phyloP scores from a whole-genome alignment of 2,888 invertebrate genomes.

The Lagria hirta region DNA sequence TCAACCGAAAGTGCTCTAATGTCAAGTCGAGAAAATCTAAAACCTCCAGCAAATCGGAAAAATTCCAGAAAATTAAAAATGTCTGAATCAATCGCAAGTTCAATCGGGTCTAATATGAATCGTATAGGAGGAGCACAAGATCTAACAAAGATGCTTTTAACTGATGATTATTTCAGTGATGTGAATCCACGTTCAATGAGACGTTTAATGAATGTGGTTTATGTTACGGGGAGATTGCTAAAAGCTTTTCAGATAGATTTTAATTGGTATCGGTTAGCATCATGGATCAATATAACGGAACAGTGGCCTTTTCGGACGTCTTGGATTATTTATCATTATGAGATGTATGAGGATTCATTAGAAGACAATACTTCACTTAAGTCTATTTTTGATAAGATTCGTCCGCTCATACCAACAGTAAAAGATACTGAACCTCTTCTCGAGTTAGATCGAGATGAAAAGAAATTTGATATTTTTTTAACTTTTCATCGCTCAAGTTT shows the following conservation, averaged over 20 bases:
- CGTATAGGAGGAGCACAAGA: constrained; percentile 73
- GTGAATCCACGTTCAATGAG: constrained; percentile 97
- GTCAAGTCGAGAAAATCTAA: constrained; percentile 79
- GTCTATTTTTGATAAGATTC: constrained; percentile 87
- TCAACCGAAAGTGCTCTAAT: constrained; percentile 79
- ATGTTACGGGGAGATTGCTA: constrained; percentile 91
- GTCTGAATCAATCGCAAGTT: constrained; percentile 89
- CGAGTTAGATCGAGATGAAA: constrained; percentile 91
- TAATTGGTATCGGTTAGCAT: constrained; percentile 93
- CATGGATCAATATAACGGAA: constrained; percentile 98
- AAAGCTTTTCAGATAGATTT: constrained; percentile 99
- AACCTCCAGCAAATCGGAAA: constrained; percentile 54
- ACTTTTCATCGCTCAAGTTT: constrained; percentile 84
- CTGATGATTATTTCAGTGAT: constrained; percentile 98
- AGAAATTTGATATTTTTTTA: constrained; percentile 91
- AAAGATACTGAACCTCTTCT: constrained; percentile 87
- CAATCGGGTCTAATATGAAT: constrained; percentile 85
- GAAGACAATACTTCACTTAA: constrained; percentile 87
- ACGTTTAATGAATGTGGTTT: constrained; percentile 94
- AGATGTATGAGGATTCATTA: constrained; percentile 81
- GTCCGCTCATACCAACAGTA: constrained; percentile 76
- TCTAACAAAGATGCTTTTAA: constrained; percentile 78
- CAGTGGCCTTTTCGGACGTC: constrained; percentile 98
- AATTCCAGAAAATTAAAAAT: constrained; percentile 75
- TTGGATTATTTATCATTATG: constrained; percentile 95